Conservation (phyloP, 23 tunicate genomes). For the Styela plicata region DNA sequence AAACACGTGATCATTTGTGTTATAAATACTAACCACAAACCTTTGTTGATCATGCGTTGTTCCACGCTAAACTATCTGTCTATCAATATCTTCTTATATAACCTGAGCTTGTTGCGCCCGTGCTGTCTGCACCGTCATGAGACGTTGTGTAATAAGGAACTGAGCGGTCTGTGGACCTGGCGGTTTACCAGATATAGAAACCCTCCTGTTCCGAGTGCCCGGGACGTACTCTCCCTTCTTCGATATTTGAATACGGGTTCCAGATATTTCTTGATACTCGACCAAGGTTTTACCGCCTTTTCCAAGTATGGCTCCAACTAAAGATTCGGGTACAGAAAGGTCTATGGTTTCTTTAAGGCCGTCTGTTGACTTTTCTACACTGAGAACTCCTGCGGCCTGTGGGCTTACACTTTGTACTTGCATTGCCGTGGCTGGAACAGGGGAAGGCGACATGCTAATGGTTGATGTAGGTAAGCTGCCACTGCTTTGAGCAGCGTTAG, state of each 20-base stretch:
- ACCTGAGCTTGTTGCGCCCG: slow-evolving; percentile 80
- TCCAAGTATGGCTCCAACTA: slow-evolving; percentile 86
- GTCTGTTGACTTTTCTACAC: slow-evolving; percentile 69
- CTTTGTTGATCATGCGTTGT: too few relatives aligned
- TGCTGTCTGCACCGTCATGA: slow-evolving; percentile 63
- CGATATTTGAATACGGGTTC: slow-evolving; percentile 83
- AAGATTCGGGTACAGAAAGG: slow-evolving; percentile 75
- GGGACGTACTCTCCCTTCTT: slow-evolving; percentile 88
- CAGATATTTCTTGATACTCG: slow-evolving; percentile 84
- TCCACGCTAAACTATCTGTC: too few relatives aligned
- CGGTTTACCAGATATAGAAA: slow-evolving; percentile 81
- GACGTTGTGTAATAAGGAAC: slow-evolving; percentile 57
- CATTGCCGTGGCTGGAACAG: slow-evolving; percentile 41
- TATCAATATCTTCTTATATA: slow-evolving; percentile 38
- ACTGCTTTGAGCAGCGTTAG: slow-evolving; percentile 34
- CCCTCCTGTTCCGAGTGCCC: slow-evolving; percentile 84
- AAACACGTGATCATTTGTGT: too few relatives aligned
- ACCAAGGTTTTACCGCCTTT: slow-evolving; percentile 83
- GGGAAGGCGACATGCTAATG: slow-evolving; percentile 35
- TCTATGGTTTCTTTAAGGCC: slow-evolving; percentile 78
- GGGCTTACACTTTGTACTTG: slow-evolving; percentile 11
- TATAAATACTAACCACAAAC: too few relatives aligned
- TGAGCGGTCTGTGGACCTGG: slow-evolving; percentile 82
- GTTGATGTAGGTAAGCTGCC: slow-evolving; percentile 42
- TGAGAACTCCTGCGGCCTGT: slow-evolving; percentile 42